A percentile compares a stretch with the other conserved stretches of the same genome.
phyloP scores from a whole-genome alignment of 2,797 vertebrate species.

The Hippocampus kuda region DNA sequence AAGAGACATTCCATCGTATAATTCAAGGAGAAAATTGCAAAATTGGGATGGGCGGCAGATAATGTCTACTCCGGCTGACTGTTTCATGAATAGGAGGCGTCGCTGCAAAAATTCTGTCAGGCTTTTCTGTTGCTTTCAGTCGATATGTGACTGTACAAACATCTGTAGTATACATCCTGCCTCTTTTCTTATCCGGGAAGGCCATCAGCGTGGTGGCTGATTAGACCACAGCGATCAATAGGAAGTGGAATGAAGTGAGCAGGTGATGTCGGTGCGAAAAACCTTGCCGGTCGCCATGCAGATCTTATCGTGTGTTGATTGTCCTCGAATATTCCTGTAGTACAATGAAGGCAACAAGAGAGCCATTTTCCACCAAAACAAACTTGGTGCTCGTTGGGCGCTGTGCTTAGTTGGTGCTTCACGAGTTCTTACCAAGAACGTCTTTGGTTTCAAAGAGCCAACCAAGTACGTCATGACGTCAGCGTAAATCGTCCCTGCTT shows the following conservation, averaged over 20 bases:
- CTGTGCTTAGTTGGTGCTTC: too few relatives aligned
- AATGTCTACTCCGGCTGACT: conserved; percentile 22
- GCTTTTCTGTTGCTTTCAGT: conserved; percentile 14
- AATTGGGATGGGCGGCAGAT: conserved; percentile 26
- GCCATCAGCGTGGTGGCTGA: conserved; percentile 60
- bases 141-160: conserved; percentile 35
- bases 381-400: too few relatives aligned
- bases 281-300: conserved; percentile 35
- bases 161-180: conserved; percentile 44
- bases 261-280: conserved; percentile 34
- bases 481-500: too few relatives aligned
- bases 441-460: too few relatives aligned
- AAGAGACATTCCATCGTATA: conserved; percentile 51
- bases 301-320: conserved; percentile 53
- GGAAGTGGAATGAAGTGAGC: conserved; percentile 40
- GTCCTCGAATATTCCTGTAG: conserved; percentile 36
- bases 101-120: conserved; percentile 8
- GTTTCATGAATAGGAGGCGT: conserved; percentile 24
- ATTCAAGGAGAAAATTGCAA: conserved; percentile 36
- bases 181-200: conserved; percentile 47
- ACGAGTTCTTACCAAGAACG: too few relatives aligned
- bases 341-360: conserved; percentile 10
- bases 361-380: too few relatives aligned
- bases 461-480: too few relatives aligned
- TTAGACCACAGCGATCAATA: conserved; percentile 61